Evolutionary conservation across 2,888 invertebrate species (phyloP).

Genomic region (Mythimna vitellina): DNA sequence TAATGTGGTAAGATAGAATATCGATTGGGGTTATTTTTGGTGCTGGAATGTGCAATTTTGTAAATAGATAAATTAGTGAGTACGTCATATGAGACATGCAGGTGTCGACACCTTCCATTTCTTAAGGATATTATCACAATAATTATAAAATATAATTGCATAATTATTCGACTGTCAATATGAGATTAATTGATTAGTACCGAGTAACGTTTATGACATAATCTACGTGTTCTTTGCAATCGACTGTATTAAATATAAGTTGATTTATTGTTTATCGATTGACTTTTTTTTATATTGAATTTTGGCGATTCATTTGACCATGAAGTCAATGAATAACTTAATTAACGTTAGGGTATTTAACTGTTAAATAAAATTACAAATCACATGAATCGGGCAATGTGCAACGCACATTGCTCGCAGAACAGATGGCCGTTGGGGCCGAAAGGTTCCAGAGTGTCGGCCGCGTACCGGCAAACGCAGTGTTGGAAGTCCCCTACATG

Average conservation of each 20-base stretch:
- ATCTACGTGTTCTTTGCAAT: slow-evolving; percentile 47
- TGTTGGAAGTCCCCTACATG: too few relatives aligned
- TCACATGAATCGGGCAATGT: too few relatives aligned
- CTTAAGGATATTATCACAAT: slow-evolving; percentile 57
- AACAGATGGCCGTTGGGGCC: too few relatives aligned
- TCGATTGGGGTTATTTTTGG: not conserved
- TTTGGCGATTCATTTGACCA: not conserved
- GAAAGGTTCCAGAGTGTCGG: too few relatives aligned
- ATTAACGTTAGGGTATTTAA: not conserved
- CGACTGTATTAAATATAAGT: slow-evolving; percentile 16
- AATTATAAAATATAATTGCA: slow-evolving; percentile 59
- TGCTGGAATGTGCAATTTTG: slow-evolving; percentile 22
- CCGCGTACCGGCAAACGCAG: too few relatives aligned
- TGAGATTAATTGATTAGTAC: slow-evolving; percentile 56
- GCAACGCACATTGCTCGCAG: too few relatives aligned
- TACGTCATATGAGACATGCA: slow-evolving; percentile 44
- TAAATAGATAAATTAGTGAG: slow-evolving; percentile 40
- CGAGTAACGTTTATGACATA: slow-evolving; percentile 37
- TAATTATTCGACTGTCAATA: slow-evolving; percentile 56
- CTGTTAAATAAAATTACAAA: not conserved
- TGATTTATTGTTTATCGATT: slow-evolving; percentile 35
- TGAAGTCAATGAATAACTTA: not conserved
- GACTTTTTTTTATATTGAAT: slow-evolving; percentile 1
- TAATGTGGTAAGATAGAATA: slow-evolving; percentile 3
- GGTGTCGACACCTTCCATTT: slow-evolving; percentile 51